Base-by-base conservation (phyloP, 2,888 invertebrate species). In the Oligia strigilis region DNA sequence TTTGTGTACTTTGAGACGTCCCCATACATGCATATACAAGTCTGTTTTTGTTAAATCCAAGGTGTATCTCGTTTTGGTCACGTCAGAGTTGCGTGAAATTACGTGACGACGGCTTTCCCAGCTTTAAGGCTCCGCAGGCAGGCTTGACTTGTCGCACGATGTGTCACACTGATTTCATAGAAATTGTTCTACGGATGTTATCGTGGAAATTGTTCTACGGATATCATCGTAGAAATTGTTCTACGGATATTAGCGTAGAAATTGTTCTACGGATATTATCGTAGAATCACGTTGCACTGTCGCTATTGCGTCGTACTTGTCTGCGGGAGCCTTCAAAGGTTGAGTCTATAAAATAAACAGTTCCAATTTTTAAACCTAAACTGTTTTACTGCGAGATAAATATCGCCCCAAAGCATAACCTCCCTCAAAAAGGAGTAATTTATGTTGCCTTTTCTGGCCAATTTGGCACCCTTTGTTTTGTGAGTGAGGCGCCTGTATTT, bases 341-440 rank as follows among this genome's bases (percentile, higher is more conserved):
- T 17, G 11, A 60, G 23, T 40, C 17, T 14, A 19, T n/a, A 77
- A 55, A 77, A 29, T 29, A 11, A 9, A 55, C 19, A 43, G 4
- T 67, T 36, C 19, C 2, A 19, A n/a, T n/a, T 8, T 46, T 46
- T 29, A 23, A 36, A 36, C 9, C 4, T 66, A 17, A 36, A 29
- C 66, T 43, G 1, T 43, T 9, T 11, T 43, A 43, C 14, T 65
- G 23, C 14, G 36, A 23, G 55, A n/a, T n/a, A n/a, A 8, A 17
- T 0, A 36, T n/a, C 1, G 29, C 13, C 0, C 0, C 17, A 29
- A 36, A n/a, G 52, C 1, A 43, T 9, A 19, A 0, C 11, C 8
- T 19, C 1, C 8, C 1, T 60, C 40, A 52, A 5, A 40, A 23
- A 11, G 8, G 9, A 8, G 9, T 17, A 17, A n/a, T 55, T 5